These are phyloP conservation scores for Entelurus aequoreus DNA, from an alignment of 2,113 vertebrate genomes.

Conservation along the genomic window DNA sequence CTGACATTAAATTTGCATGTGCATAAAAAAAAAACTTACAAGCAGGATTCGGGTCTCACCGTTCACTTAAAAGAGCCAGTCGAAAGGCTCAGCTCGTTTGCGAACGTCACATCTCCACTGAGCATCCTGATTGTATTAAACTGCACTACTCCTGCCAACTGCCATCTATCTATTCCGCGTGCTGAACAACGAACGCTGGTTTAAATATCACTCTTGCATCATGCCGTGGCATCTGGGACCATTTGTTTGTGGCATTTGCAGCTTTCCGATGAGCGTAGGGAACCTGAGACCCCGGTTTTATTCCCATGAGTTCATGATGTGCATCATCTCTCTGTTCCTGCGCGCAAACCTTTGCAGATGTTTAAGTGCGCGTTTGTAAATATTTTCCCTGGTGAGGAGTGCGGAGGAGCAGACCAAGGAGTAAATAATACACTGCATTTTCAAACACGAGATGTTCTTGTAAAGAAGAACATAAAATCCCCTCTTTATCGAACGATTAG, in stretches of 20 bases:
- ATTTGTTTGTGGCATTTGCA: conserved; percentile 56
- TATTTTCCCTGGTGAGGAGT: conserved; percentile 54
- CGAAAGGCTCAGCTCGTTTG: too few species aligned
- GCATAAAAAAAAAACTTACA: too few species aligned
- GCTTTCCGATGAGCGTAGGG: conserved; percentile 45
- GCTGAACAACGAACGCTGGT: conserved; percentile 39
- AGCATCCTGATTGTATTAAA: conserved; percentile 4
- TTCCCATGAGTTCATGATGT: conserved; percentile 54
- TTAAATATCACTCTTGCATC: conserved; percentile 53
- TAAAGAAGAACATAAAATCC: neutral
- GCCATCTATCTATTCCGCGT: conserved; percentile 32
- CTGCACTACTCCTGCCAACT: conserved; percentile 24
- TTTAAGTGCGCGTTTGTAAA: conserved; percentile 64
- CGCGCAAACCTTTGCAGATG: conserved; percentile 54
- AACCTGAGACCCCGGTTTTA: conserved; percentile 42
- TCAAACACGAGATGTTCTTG: conserved; percentile 6
- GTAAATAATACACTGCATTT: conserved; percentile 35
- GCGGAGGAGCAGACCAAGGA: conserved; percentile 21
- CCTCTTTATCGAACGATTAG: conserved; percentile 33
- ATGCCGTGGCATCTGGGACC: conserved; percentile 54
- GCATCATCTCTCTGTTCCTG: conserved; percentile 40
- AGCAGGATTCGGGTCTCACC: too few species aligned
- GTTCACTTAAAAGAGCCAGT: too few species aligned
- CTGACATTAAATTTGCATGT: too few species aligned
- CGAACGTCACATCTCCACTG: too few species aligned